A percentile compares a stretch with the other conserved stretches of the same genome.
phyloP scores from a whole-genome alignment of 1,140 invertebrate species.

The Drosophila ficusphila region DNA sequence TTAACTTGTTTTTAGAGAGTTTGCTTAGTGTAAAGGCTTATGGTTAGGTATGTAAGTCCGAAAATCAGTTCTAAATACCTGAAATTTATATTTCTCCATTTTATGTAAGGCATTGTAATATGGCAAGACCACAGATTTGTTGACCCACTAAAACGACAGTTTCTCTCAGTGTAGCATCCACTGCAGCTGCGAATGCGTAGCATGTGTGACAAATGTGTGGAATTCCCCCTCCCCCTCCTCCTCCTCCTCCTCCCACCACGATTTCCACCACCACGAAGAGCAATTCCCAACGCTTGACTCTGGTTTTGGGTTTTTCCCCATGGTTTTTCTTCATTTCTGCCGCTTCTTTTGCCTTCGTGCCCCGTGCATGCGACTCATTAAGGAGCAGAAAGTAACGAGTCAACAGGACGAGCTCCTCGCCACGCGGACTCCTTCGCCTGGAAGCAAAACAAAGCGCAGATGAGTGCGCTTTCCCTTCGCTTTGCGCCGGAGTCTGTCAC shows the following conservation, averaged over 20 bases:
- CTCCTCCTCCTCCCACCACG: too few species aligned
- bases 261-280: conserved; percentile 5
- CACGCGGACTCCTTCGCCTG: conserved; percentile 14
- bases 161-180: conserved; percentile 4
- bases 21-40: too few species aligned
- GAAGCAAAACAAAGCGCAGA: conserved; percentile 23
- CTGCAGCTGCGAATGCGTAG: conserved; percentile 51
- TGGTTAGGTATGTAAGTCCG: too few species aligned
- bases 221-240: conserved; percentile 23
- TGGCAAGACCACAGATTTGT: too few species aligned
- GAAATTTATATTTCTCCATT: too few species aligned
- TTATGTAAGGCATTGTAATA: too few species aligned
- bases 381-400: conserved; percentile 29
- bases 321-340: not conserved
- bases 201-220: conserved; percentile 77
- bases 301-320: conserved; percentile 17
- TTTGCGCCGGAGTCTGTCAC: conserved; percentile 15
- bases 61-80: too few species aligned
- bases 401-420: conserved; percentile 15
- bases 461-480: not conserved
- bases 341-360: not conserved
- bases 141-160: too few species aligned
- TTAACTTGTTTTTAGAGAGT: too few species aligned
- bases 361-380: conserved; percentile 56
- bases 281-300: conserved; percentile 37